Evolutionary conservation across 2,113 vertebrate species (phyloP), one percentile per base, ranked within the genome.

Genomic region (Melanotaenia duboulayi): DNA sequence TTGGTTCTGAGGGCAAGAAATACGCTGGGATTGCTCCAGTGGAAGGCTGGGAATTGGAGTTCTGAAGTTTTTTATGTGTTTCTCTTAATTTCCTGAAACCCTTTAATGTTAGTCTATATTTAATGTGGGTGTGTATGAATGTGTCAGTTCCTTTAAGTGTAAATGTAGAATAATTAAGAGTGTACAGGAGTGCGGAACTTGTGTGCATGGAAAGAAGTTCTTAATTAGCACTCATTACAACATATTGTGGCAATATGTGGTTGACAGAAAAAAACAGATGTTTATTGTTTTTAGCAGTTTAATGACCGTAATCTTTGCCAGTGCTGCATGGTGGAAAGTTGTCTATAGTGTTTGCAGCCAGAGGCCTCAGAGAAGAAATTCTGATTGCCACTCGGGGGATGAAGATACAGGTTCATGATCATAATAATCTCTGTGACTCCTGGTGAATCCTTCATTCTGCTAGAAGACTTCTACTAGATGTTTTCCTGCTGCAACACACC

Each of bases 31-130:
- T 86, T 81, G 83, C 74, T 83, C 83, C 89, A 89, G 83, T 87
- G 89, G 91, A 90, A 90, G 84, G 74, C 77, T 83, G 83, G 78
- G 70, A 91, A 86, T 84, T 80, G 77, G 74, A 88, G 86, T 90
- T 87, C 84, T 88, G 35, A 87, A 87, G 86, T 87, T 87, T 67
- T 89, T 89, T 89, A 89, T 89, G 75, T 75, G 74, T 87, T 90
- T 90, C 83, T 87, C 64, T 80, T 89, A 89, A 90, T 91, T 83
- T 90, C 76, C 72, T 74, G 23, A 81, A 85, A 89, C 78, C 86
- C 82, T 91, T 83, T 85, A 87, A 90, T 91, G 89, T 81, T 76
- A 85, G 76, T 71, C 76, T 78, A 78, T 78, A 84, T 86, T 83
- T 85, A 79, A 80, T 81, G 50, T 16, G 62, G 55, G 51, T 59